Percentiles rank a stretch among this genome's conserved stretches.
Conservation (phyloP, 1,140 invertebrate genomes). For the Brachionus sp. region DNA sequence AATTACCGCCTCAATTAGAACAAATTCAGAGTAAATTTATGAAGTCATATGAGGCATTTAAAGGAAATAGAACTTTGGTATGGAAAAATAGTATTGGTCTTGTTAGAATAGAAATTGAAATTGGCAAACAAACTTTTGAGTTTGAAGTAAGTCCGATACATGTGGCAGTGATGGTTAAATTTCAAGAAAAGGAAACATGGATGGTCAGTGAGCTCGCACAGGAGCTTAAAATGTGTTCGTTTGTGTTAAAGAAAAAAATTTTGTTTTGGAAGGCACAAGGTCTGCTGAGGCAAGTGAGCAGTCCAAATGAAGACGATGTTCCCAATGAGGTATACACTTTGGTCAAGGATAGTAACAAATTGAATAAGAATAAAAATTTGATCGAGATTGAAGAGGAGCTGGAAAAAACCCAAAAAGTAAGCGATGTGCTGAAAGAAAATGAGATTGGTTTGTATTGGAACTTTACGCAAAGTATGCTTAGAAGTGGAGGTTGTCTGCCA, state of each 20-base stretch:
- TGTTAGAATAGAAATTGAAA: constrained; percentile 84
- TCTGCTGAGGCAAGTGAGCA: constrained; percentile 68
- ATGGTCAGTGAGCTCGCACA: constrained; percentile 76
- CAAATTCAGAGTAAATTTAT: constrained; percentile 80
- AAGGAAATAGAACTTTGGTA: constrained; percentile 84
- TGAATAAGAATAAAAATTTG: constrained; percentile 14
- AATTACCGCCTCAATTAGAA: constrained; percentile 75
- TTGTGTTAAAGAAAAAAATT: constrained; percentile 76
- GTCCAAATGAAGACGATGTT: background rate
- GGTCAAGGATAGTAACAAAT: constrained; percentile 6
- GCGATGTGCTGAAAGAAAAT: constrained; percentile 19
- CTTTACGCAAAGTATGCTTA: constrained; percentile 40
- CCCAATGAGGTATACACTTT: constrained; percentile 40
- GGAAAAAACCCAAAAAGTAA: background rate
- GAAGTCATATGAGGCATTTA: constrained; percentile 83
- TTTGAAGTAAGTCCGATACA: constrained; percentile 85
- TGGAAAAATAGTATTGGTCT: constrained; percentile 77
- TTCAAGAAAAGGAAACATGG: constrained; percentile 82
- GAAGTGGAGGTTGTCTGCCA: constrained; percentile 23
- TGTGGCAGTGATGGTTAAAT: constrained; percentile 88
- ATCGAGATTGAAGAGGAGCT: constrained; percentile 16
- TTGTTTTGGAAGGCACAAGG: constrained; percentile 79
- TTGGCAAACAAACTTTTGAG: constrained; percentile 71
- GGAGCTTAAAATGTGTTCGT: constrained; percentile 76
- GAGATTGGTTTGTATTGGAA: constrained; percentile 35